Evolutionary conservation across 2,888 invertebrate species (phyloP).

Genomic region (Plagodis pulveraria): DNA sequence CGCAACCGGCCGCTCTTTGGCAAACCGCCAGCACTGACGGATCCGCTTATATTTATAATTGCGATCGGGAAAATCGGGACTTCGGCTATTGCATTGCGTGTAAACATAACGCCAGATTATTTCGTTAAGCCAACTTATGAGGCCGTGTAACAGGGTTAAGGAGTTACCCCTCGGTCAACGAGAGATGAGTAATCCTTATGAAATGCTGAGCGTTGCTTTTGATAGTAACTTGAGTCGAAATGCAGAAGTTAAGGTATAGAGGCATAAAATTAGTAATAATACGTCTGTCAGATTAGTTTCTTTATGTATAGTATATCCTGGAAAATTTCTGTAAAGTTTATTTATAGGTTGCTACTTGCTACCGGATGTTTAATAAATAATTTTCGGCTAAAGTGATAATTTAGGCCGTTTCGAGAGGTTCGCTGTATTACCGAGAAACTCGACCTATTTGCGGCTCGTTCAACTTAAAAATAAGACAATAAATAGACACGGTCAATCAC

Average conservation of each 20-base stretch:
- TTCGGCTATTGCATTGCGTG: constrained; percentile 1
- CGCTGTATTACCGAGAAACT: constrained; percentile 3
- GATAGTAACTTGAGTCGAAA: too few relatives aligned
- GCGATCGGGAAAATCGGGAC: constrained; percentile 3
- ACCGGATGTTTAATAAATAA: too few relatives aligned
- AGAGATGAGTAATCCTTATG: neutral
- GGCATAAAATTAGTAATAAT: too few relatives aligned
- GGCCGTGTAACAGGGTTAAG: constrained; percentile 2
- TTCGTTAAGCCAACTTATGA: neutral
- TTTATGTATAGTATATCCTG: too few relatives aligned
- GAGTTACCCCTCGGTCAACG: neutral
- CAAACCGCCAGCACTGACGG: constrained; percentile 18
- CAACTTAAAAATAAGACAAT: constrained; percentile 38
- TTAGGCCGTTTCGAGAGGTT: constrained; percentile 5
- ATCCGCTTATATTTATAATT: constrained; percentile 16
- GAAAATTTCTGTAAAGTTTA: too few relatives aligned
- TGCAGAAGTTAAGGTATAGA: too few relatives aligned
- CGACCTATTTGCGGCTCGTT: constrained; percentile 52
- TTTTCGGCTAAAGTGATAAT: neutral
- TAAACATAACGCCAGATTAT: constrained; percentile 2
- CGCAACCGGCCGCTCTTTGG: constrained; percentile 3
- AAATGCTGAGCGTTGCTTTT: neutral
- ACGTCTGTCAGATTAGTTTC: too few relatives aligned
- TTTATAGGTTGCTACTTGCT: too few relatives aligned
- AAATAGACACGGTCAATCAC: constrained; percentile 20